phyloP scores from a whole-genome alignment of 2,113 vertebrate genomes.

The Catharus fuscescens region DNA sequence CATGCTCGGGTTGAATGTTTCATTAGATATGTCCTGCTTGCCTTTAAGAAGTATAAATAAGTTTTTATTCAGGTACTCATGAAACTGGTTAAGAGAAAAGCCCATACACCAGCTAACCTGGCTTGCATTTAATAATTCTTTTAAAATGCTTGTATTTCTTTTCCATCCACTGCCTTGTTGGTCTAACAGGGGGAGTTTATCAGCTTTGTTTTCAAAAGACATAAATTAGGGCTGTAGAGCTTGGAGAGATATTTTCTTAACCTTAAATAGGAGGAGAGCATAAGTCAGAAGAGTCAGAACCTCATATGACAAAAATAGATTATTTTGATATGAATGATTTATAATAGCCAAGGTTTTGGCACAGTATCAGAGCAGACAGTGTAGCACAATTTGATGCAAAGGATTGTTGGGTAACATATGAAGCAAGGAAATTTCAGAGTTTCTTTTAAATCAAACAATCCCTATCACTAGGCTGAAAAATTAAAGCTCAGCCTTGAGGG shows the following conservation, averaged over 20 bases:
- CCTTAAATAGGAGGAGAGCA: not conserved
- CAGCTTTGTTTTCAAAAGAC: not conserved
- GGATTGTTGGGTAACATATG: not conserved
- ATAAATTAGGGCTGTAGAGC: not conserved
- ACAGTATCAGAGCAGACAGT: not conserved
- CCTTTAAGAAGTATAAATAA: not conserved
- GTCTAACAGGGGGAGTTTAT: not conserved
- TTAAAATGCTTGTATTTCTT: not conserved
- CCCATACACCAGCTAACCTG: not conserved
- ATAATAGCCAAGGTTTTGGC: not conserved
- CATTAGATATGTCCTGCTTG: not conserved
- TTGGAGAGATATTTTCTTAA: not conserved
- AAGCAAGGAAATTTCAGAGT: not conserved
- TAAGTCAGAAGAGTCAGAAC: constrained; percentile 16
- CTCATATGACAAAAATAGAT: not conserved
- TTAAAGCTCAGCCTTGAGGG: not conserved
- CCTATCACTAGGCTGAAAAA: not conserved
- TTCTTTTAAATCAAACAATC: not conserved
- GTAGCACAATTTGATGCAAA: not conserved
- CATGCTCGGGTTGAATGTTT: not conserved
- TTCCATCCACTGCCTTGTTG: not conserved
- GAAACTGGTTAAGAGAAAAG: not conserved
- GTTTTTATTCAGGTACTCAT: not conserved
- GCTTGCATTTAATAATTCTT: not conserved
- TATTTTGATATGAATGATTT: not conserved